These are phyloP conservation scores for Hiodon alosoides DNA, from an alignment of 2,113 vertebrate genomes.

Conservation along the genomic window DNA sequence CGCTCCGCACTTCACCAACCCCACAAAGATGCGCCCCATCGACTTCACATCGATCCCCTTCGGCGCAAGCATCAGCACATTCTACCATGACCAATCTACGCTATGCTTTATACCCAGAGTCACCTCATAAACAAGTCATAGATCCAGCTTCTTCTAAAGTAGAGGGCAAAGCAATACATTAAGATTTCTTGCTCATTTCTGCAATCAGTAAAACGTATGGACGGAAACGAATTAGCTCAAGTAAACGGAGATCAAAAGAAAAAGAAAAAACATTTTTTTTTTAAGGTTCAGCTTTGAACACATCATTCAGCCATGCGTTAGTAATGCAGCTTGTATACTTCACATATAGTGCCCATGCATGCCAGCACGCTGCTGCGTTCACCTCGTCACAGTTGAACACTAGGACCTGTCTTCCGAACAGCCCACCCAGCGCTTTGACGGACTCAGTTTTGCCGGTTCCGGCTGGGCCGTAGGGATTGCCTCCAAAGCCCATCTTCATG, in stretches of 20 bases:
- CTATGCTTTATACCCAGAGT: not conserved
- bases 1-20: conserved; percentile 91
- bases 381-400: conserved; percentile 99
- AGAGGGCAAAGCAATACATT: not conserved
- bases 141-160: not conserved
- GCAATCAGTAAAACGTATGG: too few relatives aligned
- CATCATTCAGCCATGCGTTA: too few relatives aligned
- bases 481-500: conserved; percentile 94
- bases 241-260: too few relatives aligned
- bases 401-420: conserved; percentile 92
- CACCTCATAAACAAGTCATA: not conserved
- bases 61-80: conserved; percentile 14
- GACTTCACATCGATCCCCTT: conserved; percentile 97
- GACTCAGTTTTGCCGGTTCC: conserved; percentile 98
- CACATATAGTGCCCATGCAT: too few relatives aligned
- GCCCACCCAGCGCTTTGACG: conserved; percentile 88
- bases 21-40: conserved; percentile 96
- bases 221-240: too few relatives aligned
- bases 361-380: conserved; percentile 10
- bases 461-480: conserved; percentile 94
- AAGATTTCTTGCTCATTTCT: too few relatives aligned
- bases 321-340: too few relatives aligned
- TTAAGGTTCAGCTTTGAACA: too few relatives aligned
- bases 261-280: too few relatives aligned
- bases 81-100: not conserved